Conservation (phyloP, 2,888 invertebrate genomes). For the Tachystola acroxantha region DNA sequence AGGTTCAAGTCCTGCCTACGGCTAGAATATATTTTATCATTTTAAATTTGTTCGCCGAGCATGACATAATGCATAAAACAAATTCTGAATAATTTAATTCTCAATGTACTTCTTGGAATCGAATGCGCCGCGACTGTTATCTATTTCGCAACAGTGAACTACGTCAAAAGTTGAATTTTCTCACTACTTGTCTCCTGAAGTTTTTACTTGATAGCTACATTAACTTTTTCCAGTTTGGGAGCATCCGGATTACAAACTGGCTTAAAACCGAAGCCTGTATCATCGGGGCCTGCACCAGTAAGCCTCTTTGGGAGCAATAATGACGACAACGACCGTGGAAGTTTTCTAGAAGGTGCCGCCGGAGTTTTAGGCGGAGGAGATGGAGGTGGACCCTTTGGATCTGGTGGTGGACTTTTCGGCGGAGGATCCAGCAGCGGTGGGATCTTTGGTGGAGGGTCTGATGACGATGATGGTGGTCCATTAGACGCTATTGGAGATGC, state of each 20-base stretch:
- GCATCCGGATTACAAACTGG: conserved; percentile 64
- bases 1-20: too few relatives aligned
- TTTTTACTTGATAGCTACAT: too few relatives aligned
- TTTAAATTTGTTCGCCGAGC: too few relatives aligned
- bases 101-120: too few relatives aligned
- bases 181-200: too few relatives aligned
- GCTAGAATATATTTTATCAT: too few relatives aligned
- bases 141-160: too few relatives aligned
- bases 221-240: conserved; percentile 51
- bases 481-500: conserved; percentile 60
- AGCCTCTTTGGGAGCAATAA: conserved; percentile 52
- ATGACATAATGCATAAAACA: too few relatives aligned
- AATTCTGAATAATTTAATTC: too few relatives aligned
- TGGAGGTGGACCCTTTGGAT: conserved; percentile 22
- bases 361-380: conserved; percentile 42
- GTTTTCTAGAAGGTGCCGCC: conserved; percentile 44
- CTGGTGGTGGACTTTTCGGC: conserved; percentile 55
- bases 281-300: conserved; percentile 57
- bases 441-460: conserved; percentile 21
- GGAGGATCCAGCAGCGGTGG: conserved; percentile 25
- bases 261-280: conserved; percentile 60
- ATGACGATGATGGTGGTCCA: conserved; percentile 44
- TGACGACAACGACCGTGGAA: conserved; percentile 38
- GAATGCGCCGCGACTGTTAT: too few relatives aligned
- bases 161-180: too few relatives aligned